Percentiles rank a stretch among this genome's conserved stretches.
Evolutionary conservation across 1,140 invertebrate genomes (phyloP).

Genomic region (Tenebrio molitor): DNA sequence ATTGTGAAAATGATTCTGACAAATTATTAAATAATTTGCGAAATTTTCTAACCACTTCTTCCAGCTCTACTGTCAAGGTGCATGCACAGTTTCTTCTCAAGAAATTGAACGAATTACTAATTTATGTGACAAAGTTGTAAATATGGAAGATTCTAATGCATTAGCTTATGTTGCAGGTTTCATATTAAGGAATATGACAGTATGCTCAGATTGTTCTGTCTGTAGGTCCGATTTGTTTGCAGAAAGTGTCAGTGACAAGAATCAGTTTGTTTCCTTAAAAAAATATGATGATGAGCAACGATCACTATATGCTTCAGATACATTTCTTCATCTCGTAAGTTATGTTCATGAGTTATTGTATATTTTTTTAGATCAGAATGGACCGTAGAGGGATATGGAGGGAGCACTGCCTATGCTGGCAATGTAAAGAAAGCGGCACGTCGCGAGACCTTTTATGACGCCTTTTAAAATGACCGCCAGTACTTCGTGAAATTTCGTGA

Average conservation of each 20-base stretch:
- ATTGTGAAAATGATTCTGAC: slow-evolving; percentile 41
- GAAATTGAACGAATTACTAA: neutral
- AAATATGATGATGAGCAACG: neutral
- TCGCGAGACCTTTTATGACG: no score
- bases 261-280: neutral
- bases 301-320: neutral
- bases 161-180: neutral
- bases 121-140: neutral
- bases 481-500: no score
- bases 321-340: neutral
- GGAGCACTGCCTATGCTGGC: no score
- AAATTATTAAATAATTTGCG: slow-evolving; percentile 26
- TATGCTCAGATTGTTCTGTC: neutral
- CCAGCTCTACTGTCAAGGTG: neutral
- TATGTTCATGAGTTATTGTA: no score
- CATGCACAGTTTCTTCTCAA: neutral
- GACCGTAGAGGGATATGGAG: no score
- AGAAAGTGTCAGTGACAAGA: neutral
- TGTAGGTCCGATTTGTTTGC: neutral
- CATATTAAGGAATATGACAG: neutral
- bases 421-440: no score
- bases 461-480: no score
- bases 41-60: neutral
- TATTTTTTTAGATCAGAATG: no score
- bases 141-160: neutral